Percentiles rank a stretch among this genome's conserved stretches.
Evolutionary conservation across 2,797 vertebrate genomes (phyloP).

Genomic region (Streptopelia turtur): DNA sequence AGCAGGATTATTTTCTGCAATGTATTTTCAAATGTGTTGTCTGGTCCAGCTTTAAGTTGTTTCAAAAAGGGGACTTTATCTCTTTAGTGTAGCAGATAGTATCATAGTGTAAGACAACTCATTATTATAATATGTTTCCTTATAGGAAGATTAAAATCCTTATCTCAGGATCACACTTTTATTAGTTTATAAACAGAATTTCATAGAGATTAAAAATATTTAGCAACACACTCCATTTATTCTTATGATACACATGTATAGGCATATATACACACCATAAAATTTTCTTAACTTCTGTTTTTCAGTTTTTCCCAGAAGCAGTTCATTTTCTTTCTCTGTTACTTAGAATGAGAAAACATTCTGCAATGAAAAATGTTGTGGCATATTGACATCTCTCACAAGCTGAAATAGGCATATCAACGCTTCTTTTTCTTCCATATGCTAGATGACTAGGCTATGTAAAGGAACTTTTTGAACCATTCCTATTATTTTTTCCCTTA

Average conservation of each 20-base stretch:
- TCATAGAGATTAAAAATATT: not conserved
- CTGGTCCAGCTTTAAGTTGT: not conserved
- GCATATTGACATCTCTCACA: slow-evolving; percentile 18
- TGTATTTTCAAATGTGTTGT: not conserved
- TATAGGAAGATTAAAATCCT: not conserved
- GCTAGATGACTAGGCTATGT: not conserved
- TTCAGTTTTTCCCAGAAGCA: not conserved
- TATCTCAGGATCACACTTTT: not conserved
- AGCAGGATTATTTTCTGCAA: not conserved
- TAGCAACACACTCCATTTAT: not conserved
- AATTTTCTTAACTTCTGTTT: not conserved
- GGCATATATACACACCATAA: not conserved
- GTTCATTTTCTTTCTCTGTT: not conserved
- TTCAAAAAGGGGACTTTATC: not conserved
- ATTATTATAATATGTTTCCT: not conserved
- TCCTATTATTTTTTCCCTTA: not conserved
- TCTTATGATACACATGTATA: not conserved
- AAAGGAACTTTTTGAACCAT: not conserved
- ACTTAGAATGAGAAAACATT: not conserved
- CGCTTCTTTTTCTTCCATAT: not conserved
- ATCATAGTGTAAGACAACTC: not conserved
- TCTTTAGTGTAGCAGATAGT: not conserved
- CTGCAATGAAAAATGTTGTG: not conserved
- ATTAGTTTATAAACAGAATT: not conserved
- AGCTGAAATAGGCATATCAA: not conserved